Evolutionary conservation across 2,888 invertebrate species (phyloP).

Genomic region (Suillia variegata): DNA sequence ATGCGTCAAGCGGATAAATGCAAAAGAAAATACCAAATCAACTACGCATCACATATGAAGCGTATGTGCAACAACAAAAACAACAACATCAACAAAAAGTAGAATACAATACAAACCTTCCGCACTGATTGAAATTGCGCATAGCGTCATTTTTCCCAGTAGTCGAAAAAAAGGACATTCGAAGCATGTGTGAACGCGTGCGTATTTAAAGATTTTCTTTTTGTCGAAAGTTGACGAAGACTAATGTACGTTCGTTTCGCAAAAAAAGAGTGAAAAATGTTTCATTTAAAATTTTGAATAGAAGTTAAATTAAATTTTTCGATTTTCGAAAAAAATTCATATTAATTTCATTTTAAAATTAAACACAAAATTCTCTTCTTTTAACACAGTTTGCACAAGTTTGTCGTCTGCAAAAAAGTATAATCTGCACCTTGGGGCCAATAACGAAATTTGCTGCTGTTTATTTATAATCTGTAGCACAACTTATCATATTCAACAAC

Average conservation of each 20-base stretch:
- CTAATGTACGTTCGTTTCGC: slow-evolving; percentile 20
- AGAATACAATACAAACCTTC: too few species aligned
- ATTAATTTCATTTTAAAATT: slow-evolving; percentile 25
- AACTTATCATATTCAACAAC: slow-evolving; percentile 27
- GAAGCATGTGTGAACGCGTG: slow-evolving; percentile 5
- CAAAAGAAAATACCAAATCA: slow-evolving; percentile 16
- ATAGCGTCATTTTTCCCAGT: slow-evolving; percentile 1
- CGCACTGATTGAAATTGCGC: slow-evolving; percentile 17
- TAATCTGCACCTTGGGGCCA: slow-evolving; percentile 38
- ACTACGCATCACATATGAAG: slow-evolving; percentile 22
- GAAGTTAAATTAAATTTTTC: too few species aligned
- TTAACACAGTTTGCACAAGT: slow-evolving; percentile 1
- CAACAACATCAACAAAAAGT: not conserved
- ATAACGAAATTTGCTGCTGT: slow-evolving; percentile 30
- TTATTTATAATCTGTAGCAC: slow-evolving; percentile 31
- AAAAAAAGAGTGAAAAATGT: slow-evolving; percentile 14
- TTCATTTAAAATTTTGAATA: too few species aligned
- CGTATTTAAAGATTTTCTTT: slow-evolving; percentile 3
- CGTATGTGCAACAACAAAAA: slow-evolving; percentile 5
- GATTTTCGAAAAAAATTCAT: slow-evolving; percentile 15
- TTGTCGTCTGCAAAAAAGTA: slow-evolving; percentile 22
- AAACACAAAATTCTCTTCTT: not conserved
- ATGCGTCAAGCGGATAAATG: not conserved
- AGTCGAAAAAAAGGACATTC: slow-evolving; percentile 18
- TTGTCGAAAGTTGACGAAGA: slow-evolving; percentile 16